Evolutionary conservation across 2,888 invertebrate species (phyloP).

Genomic region (Oxycera nigricornis): DNA sequence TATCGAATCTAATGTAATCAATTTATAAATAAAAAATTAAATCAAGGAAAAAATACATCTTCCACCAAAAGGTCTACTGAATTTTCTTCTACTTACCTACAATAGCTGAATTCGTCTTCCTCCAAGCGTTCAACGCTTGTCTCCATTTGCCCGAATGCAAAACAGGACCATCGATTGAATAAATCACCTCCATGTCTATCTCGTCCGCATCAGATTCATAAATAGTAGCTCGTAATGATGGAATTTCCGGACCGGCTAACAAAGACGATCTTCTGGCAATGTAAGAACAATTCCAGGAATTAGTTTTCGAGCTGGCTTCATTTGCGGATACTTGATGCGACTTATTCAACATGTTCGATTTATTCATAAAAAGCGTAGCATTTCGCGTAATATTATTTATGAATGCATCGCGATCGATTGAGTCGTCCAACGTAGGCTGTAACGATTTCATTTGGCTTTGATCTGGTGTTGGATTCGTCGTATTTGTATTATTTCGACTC

Average conservation of each 20-base stretch:
- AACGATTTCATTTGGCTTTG: background rate
- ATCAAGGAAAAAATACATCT: too few relatives aligned
- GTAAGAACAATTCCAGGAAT: background rate
- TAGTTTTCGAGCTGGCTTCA: background rate
- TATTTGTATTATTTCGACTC: too few relatives aligned
- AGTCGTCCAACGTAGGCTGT: constrained; percentile 26
- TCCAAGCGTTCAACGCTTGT: constrained; percentile 69
- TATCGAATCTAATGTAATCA: too few relatives aligned
- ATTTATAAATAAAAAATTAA: too few relatives aligned
- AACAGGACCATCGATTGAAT: constrained; percentile 48
- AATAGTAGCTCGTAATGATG: background rate
- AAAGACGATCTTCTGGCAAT: background rate
- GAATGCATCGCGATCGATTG: constrained; percentile 32
- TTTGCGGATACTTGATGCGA: background rate
- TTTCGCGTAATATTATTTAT: constrained; percentile 25
- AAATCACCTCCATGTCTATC: background rate
- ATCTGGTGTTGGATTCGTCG: background rate
- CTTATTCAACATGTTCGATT: background rate
- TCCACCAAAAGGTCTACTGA: too few relatives aligned
- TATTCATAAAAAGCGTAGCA: constrained; percentile 16
- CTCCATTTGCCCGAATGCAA: constrained; percentile 75
- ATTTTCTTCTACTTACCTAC: background rate
- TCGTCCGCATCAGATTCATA: background rate
- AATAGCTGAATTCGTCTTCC: constrained; percentile 61
- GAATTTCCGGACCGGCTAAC: background rate